Evolutionary conservation across 2,113 vertebrate species (phyloP).

Genomic region (Indri indri): DNA sequence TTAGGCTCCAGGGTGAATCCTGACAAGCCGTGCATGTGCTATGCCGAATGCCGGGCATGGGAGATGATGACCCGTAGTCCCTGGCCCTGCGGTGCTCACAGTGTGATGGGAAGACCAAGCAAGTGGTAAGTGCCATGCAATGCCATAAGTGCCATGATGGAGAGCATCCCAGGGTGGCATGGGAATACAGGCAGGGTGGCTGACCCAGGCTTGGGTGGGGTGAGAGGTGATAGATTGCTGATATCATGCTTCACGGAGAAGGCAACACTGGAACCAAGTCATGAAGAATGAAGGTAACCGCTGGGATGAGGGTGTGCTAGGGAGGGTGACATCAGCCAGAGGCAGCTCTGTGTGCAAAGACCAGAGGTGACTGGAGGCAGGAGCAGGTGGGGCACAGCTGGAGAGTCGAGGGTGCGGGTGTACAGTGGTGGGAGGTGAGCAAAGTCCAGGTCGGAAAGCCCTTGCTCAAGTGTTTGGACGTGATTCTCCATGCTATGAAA

Average conservation of each 20-base stretch:
- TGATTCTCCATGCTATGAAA: not conserved
- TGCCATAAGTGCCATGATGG: not conserved
- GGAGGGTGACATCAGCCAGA: not conserved
- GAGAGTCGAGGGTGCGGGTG: not conserved
- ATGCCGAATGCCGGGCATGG: too few relatives aligned
- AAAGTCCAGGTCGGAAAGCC: not conserved
- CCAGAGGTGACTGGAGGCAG: not conserved
- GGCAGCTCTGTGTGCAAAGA: not conserved
- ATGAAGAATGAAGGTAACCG: not conserved
- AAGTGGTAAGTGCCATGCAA: not conserved
- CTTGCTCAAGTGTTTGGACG: not conserved
- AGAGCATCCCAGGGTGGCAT: too few relatives aligned
- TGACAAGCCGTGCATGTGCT: rapidly evolving
- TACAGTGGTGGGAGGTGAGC: not conserved
- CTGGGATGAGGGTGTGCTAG: not conserved
- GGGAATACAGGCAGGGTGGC: not conserved
- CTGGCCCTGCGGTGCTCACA: not conserved
- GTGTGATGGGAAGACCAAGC: not conserved
- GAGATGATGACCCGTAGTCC: too few relatives aligned
- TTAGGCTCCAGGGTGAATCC: not conserved
- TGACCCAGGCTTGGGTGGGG: not conserved
- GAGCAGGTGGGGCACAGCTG: not conserved
- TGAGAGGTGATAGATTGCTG: not conserved
- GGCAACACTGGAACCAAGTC: not conserved
- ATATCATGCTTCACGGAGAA: not conserved